A percentile compares a stretch with the other conserved stretches of the same genome.
Conservation (phyloP, 2,797 vertebrate genomes). For the Smutsia temminckii region DNA sequence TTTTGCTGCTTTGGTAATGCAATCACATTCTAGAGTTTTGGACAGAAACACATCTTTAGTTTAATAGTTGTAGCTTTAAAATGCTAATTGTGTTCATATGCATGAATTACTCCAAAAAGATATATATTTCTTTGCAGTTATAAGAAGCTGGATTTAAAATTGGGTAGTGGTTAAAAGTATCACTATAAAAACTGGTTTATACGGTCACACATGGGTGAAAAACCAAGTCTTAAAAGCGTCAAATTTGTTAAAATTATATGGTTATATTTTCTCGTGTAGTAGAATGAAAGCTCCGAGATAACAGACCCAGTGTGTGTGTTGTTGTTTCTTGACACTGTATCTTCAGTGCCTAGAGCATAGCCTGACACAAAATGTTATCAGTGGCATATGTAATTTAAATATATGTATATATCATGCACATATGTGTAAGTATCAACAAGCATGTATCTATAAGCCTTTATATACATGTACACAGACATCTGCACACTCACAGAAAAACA, state of each 20-base stretch:
- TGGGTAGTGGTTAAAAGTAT: not conserved
- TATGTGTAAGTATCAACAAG: not conserved
- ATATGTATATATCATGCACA: not conserved
- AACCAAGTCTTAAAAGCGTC: not conserved
- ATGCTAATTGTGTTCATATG: conserved; percentile 58
- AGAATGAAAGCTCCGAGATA: not conserved
- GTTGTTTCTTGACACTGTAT: not conserved
- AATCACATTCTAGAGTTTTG: conserved; percentile 37
- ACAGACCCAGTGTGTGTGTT: not conserved
- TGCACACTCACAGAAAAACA: not conserved
- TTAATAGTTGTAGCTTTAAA: conserved; percentile 52
- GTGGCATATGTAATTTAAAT: not conserved
- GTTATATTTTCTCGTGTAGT: not conserved
- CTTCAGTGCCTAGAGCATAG: not conserved
- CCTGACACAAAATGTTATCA: not conserved
- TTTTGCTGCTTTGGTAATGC: not conserved
- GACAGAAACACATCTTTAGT: conserved; percentile 55
- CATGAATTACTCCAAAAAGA: conserved; percentile 44
- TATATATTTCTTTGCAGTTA: conserved; percentile 39
- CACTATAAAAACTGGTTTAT: not conserved
- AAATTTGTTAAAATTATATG: not conserved
- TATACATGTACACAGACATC: no score
- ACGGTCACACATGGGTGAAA: not conserved
- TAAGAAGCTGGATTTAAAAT: conserved; percentile 55
- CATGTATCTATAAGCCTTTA: not conserved